These are phyloP conservation scores for Carassius auratus DNA, from an alignment of 2,113 vertebrate species.

Conservation along the genomic window DNA sequence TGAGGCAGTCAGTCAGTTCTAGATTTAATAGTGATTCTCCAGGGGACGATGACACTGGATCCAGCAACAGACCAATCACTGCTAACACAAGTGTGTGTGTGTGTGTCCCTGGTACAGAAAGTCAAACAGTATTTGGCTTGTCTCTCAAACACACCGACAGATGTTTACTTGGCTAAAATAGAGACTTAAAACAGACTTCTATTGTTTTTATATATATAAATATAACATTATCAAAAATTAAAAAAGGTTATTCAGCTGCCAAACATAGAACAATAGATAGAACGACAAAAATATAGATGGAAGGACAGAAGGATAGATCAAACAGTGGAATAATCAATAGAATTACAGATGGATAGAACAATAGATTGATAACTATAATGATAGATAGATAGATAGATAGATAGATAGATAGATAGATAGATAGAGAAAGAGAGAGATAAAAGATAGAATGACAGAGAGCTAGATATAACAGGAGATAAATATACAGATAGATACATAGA, in stretches of 20 bases:
- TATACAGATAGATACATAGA: background rate
- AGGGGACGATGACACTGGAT: background rate
- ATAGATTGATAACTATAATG: too few relatives aligned
- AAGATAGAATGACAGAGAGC: background rate
- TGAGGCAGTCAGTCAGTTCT: background rate
- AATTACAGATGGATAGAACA: background rate
- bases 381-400: background rate
- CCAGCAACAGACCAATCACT: background rate
- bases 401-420: background rate
- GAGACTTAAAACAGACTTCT: background rate
- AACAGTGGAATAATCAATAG: background rate
- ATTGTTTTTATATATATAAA: background rate
- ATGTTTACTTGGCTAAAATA: background rate
- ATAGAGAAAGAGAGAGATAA: accelerated
- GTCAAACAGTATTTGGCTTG: background rate
- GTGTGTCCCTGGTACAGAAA: background rate
- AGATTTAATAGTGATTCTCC: conserved; percentile 8
- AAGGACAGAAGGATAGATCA: background rate
- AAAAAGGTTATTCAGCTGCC: background rate
- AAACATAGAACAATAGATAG: background rate
- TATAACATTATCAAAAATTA: background rate
- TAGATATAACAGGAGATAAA: background rate
- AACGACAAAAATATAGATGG: background rate
- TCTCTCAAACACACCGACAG: background rate
- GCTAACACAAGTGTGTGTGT: background rate